Evolutionary conservation across 2,113 vertebrate genomes (phyloP), one percentile per base, ranked within the genome.

Genomic region (Hippocampus abdominalis): DNA sequence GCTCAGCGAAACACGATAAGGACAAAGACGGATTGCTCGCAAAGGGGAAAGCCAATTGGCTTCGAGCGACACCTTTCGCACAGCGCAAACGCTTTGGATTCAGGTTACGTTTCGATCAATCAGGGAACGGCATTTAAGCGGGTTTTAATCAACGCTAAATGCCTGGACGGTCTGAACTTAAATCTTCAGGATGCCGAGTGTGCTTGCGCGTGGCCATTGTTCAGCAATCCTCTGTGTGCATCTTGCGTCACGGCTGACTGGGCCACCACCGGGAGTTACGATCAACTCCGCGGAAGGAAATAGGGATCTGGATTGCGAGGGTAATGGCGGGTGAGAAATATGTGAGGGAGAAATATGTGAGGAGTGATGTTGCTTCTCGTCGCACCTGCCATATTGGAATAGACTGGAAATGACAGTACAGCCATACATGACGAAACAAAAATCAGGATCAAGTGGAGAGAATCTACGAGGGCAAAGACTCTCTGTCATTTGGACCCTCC

Each of bases 11-110:
- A 74, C 68, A 72, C 39, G 54, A 16, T 27, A 32, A 64, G 46
- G 63, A 64, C 40, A 64, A 27, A 46, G 63, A 46, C 13, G 7
- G 13, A 68, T 75, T 18, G 73, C 81, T 72, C 64, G 56, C 64
- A 79, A 79, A 71, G 69, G 68, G 65, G 57, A 53, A 66, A 71
- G 74, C 71, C 54, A 77, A 85, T 80, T 83, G 73, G 67, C 73
- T 78, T 66, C 15, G 54, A 70, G 39, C 70, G 79, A 83, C 66
- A 44, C 68, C 42, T 62, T 69, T 44, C 48, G 21, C 29, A 15
- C 46, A 13, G 59, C 56, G 51, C 57, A 25, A 4, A 9, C 27
- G 48, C 25, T 71, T 79, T 21, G 72, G 71, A 69, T 72, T 73
- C 8, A 49, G 61, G 56, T 64, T 48, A 27, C 36, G 53, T 69